These are phyloP conservation scores for Phytoseiulus persimilis DNA, from an alignment of 2,888 invertebrate genomes.

Conservation along the genomic window DNA sequence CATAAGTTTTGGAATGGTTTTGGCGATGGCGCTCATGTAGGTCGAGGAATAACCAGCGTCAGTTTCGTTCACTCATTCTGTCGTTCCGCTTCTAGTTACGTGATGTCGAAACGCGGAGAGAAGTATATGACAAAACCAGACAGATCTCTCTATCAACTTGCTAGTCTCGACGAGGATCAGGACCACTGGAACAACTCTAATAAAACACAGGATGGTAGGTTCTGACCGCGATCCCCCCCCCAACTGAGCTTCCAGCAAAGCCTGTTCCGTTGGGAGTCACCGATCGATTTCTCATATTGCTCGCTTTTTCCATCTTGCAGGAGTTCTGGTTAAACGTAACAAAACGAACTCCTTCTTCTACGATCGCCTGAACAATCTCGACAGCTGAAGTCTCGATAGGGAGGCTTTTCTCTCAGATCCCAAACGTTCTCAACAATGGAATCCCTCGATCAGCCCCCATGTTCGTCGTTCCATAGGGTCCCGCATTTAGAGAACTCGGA, in stretches of 20 bases:
- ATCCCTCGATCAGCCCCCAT: neutral
- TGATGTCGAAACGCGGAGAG: constrained; percentile 46
- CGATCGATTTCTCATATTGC: too few species aligned
- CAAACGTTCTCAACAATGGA: neutral
- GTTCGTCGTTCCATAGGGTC: neutral
- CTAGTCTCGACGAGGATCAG: constrained; percentile 46
- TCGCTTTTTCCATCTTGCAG: neutral
- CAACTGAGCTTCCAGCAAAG: too few species aligned
- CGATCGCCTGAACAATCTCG: constrained; percentile 24
- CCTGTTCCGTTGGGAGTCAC: too few species aligned
- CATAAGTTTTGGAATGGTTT: too few species aligned
- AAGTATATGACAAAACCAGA: constrained; percentile 44
- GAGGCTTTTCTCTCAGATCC: neutral
- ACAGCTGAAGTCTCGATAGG: neutral
- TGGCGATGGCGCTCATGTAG: too few species aligned
- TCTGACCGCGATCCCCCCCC: neutral
- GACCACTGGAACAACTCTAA: constrained; percentile 41
- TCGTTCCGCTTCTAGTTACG: neutral
- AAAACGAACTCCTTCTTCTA: constrained; percentile 18
- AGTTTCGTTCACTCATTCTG: too few species aligned
- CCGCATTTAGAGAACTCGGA: neutral
- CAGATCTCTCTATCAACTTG: constrained; percentile 46
- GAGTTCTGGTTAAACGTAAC: constrained; percentile 26
- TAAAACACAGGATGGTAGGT: neutral
- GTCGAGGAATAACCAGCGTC: too few species aligned